Base-by-base conservation (phyloP, 2,113 vertebrate species). In the Dryoscopus gambensis region DNA sequence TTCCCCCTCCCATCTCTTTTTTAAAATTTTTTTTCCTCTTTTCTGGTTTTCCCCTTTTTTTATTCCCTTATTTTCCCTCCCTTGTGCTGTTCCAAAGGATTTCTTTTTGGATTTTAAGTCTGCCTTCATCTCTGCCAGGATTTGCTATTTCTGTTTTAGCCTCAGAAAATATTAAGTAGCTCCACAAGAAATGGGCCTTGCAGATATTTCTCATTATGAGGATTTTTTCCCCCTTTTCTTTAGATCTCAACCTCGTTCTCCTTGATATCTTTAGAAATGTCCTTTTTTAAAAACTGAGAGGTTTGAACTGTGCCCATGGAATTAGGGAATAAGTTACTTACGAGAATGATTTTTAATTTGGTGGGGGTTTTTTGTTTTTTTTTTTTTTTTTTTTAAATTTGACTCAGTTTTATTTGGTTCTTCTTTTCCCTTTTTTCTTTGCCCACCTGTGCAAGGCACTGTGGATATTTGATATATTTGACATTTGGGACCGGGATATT, bases 1-100 rank as follows among this genome's bases (percentile, higher is more conserved):
- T 1, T 13, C 1, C 5, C 6, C 8, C 5, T 10, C 10, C 10
- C 6, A 44, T 44, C 8, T 14, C 7, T 44, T 28, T 18, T 10
- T n/a, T 42, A 13, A 42, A 42, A 15, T 17, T 9, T 40, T 33
- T n/a, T 21, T 35, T 13, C 23, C 6, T 15, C 8, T 23, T 6
- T 31, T 16, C 20, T 31, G 8, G 1, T 35, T 62, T 52, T 44
- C 15, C n/a, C 15, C 15, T 3, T 18, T 28, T 28, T 23, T 20
- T 8, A 40, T 10, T 4, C 9, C 33, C 11, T 53, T 57, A 7
- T 44, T 40, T 30, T 14, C 10, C 15, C 18, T 4, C 9, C 7
- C 2, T 5, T 9, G 1, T 49, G 3, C 4, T 55, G 52, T 91
- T 75, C 35, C 62, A 16, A 44, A 78, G 22, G 7, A 50, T 68